phyloP scores from a whole-genome alignment of 2,797 vertebrate genomes.

The Hafferia zeledoni region DNA sequence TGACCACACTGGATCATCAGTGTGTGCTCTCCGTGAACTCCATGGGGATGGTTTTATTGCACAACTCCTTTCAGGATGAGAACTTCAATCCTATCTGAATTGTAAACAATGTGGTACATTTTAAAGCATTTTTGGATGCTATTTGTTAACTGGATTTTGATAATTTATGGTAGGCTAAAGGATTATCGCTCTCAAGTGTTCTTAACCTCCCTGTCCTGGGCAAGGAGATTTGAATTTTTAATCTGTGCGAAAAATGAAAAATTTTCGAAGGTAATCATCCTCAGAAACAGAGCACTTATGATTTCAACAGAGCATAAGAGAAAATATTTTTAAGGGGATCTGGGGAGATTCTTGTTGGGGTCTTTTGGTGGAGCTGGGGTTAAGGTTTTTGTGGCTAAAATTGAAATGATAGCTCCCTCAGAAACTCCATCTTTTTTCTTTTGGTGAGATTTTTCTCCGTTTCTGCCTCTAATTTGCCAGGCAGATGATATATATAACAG shows the following conservation, averaged over 20 bases:
- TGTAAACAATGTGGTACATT: not conserved
- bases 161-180: not conserved
- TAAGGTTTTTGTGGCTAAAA: not conserved
- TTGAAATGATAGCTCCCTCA: not conserved
- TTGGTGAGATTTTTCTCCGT: too few species aligned
- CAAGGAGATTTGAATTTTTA: not conserved
- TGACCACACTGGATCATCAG: not conserved
- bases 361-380: too few species aligned
- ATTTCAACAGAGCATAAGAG: not conserved
- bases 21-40: rapidly evolving
- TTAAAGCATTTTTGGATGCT: not conserved
- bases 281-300: not conserved
- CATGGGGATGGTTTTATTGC: not conserved
- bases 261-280: not conserved
- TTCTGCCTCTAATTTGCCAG: too few species aligned
- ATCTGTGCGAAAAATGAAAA: not conserved
- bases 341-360: too few species aligned
- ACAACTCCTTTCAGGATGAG: not conserved
- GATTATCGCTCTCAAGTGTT: not conserved
- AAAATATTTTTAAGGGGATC: not conserved
- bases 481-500: too few species aligned
- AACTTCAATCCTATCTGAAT: not conserved
- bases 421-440: not conserved
- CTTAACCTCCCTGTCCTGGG: not conserved
- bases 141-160: not conserved